Base-by-base conservation (phyloP, 2,888 invertebrate genomes). In the Blera fallax region DNA sequence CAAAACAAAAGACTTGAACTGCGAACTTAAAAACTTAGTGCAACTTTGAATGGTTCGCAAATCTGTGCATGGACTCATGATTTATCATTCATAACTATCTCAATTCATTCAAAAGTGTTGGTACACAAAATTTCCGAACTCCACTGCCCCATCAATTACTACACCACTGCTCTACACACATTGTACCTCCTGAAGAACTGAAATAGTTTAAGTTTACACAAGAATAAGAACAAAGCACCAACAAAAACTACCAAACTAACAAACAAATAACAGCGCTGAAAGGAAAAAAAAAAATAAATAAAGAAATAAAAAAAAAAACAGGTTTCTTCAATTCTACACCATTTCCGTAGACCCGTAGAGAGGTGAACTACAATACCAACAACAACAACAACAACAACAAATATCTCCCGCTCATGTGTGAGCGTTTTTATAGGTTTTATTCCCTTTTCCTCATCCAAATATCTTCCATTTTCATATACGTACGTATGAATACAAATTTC, bases 321-420 rank as follows among this genome's bases (percentile, higher is more conserved):
- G 87, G 88, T 87, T 88, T 87, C 85, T 58, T 73, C 64, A 87
- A 70, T 80, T 83, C 45, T 43, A 69, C 81, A 85, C 74, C 73
- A 87, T 85, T 85, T 81, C 81, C 81, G 85, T 72, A 67, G 60
- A 65, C 77, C 81, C 81, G 85, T 72, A 67, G 60, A 65, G 85
- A 81, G 85, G 72, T 74, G 84, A 84, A 64, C 79, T 70, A 10
- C 43, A 58, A 29, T 34, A 60, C 7, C 48, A 54, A 5, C 34
- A 54, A 54, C 27, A 62, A 54, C 52, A 45, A 81, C 14, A 67
- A 64, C 48, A 72, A 27, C n/a, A n/a, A n/a, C n/a, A n/a, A n/a
- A n/a, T n/a, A n/a, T 50, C 48, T 73, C 67, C 48, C 40, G n/a
- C 60, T 52, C 56, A 64, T 72, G 81, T 72, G 76, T 85, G 60